phyloP scores from a whole-genome alignment of 2,888 invertebrate species.

The Creontiades dilutus region DNA sequence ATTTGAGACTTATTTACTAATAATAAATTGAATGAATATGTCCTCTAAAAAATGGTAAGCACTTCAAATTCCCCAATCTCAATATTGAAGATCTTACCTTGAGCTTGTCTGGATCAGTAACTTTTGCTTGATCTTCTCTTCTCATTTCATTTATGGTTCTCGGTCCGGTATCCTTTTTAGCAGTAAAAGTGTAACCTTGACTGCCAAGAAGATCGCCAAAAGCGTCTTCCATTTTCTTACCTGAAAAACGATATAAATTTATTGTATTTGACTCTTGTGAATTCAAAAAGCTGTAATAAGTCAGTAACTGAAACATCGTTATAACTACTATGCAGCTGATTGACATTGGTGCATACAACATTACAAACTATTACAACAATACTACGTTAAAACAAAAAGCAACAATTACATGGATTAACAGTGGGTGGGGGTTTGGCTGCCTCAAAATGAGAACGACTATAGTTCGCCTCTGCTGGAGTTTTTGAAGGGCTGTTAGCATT shows the following conservation, averaged over 20 bases:
- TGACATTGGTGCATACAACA: no score
- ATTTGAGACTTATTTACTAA: no score
- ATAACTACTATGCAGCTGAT: no score
- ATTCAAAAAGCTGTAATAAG: no score
- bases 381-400: background rate
- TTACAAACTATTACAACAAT: no score
- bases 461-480: constrained; percentile 79
- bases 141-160: constrained; percentile 95
- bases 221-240: constrained; percentile 81
- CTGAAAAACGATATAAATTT: constrained; percentile 59
- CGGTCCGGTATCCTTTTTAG: constrained; percentile 87
- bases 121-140: constrained; percentile 89
- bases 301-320: no score
- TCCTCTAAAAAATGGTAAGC: no score
- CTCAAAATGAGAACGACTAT: constrained; percentile 87
- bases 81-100: constrained; percentile 79
- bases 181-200: constrained; percentile 91
- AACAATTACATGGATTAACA: constrained; percentile 75
- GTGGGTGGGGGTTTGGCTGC: constrained; percentile 78
- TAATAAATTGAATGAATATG: no score
- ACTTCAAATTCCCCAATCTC: no score
- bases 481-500: constrained; percentile 78
- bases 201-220: constrained; percentile 95
- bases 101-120: constrained; percentile 95
- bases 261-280: no score